Conservation (phyloP, 30 jellyfish, hydroid and myxozoan species). For the Kudoa iwatai region DNA sequence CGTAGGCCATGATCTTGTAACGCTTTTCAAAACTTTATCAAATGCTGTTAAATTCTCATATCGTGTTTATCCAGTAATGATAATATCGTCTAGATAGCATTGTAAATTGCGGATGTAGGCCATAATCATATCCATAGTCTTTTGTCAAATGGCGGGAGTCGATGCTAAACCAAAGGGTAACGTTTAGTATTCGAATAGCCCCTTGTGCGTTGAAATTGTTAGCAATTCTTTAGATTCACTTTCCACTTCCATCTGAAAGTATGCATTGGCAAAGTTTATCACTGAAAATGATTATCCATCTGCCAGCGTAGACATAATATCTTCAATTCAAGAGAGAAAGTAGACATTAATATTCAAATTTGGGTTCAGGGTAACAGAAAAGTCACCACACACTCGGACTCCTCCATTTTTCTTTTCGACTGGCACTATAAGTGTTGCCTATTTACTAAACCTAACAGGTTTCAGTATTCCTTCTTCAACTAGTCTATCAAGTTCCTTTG, state of each 20-base stretch:
- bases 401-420: constrained; percentile 16
- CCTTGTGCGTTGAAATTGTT: neutral
- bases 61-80: neutral
- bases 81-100: neutral
- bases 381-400: constrained; percentile 18
- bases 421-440: constrained; percentile 17
- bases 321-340: constrained; percentile 16
- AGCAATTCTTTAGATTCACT: neutral
- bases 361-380: constrained; percentile 12
- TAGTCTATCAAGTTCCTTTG: neutral
- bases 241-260: neutral
- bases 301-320: constrained; percentile 10
- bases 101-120: neutral
- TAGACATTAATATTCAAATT: constrained; percentile 17
- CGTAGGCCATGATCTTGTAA: neutral
- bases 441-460: constrained; percentile 17
- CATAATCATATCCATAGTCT: neutral
- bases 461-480: neutral
- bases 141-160: constrained; percentile 1
- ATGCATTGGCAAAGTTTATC: constrained; percentile 6
- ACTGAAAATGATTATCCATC: constrained; percentile 16
- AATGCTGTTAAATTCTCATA: neutral
- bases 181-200: neutral
- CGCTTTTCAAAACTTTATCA: neutral
- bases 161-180: constrained; percentile 1